A percentile compares a stretch with the other conserved stretches of the same genome.
Evolutionary conservation across 1,140 invertebrate species (phyloP).

Genomic region (Lethrus apterus): DNA sequence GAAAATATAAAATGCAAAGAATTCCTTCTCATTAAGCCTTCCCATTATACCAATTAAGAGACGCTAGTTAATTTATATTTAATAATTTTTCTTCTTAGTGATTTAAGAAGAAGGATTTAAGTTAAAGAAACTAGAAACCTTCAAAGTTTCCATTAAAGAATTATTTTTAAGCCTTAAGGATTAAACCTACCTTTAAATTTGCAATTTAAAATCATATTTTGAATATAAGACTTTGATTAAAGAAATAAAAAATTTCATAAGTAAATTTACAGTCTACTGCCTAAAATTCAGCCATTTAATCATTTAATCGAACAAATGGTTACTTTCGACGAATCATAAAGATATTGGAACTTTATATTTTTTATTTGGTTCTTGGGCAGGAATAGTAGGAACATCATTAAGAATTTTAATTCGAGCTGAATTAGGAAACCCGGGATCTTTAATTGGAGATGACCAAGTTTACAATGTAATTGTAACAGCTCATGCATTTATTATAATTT

Average conservation of each 20-base stretch:
- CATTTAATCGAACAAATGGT: slow-evolving; percentile 41
- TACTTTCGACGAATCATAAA: slow-evolving; percentile 68
- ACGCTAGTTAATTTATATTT: too few species aligned
- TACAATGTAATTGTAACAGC: slow-evolving; percentile 65
- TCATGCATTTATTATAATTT: slow-evolving; percentile 72
- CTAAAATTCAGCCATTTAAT: slow-evolving; percentile 49
- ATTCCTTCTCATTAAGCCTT: too few species aligned
- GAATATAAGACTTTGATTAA: slow-evolving; percentile 45
- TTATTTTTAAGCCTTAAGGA: slow-evolving; percentile 42
- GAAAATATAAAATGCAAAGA: too few species aligned
- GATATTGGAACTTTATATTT: slow-evolving; percentile 71
- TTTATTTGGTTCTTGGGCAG: slow-evolving; percentile 59
- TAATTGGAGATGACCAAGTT: slow-evolving; percentile 60
- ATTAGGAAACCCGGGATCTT: slow-evolving; percentile 50
- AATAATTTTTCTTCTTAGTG: too few species aligned
- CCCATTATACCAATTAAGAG: too few species aligned
- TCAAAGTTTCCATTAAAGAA: slow-evolving; percentile 49
- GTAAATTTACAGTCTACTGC: slow-evolving; percentile 51
- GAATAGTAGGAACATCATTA: slow-evolving; percentile 55
- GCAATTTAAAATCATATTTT: slow-evolving; percentile 46
- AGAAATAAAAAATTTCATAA: slow-evolving; percentile 43
- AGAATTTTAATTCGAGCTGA: slow-evolving; percentile 61
- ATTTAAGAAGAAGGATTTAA: slow-evolving; percentile 53
- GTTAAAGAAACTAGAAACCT: slow-evolving; percentile 51
- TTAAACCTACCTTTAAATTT: slow-evolving; percentile 47